These are phyloP conservation scores for Raphicerus campestris DNA, from an alignment of 2,113 vertebrate genomes.

Conservation along the genomic window DNA sequence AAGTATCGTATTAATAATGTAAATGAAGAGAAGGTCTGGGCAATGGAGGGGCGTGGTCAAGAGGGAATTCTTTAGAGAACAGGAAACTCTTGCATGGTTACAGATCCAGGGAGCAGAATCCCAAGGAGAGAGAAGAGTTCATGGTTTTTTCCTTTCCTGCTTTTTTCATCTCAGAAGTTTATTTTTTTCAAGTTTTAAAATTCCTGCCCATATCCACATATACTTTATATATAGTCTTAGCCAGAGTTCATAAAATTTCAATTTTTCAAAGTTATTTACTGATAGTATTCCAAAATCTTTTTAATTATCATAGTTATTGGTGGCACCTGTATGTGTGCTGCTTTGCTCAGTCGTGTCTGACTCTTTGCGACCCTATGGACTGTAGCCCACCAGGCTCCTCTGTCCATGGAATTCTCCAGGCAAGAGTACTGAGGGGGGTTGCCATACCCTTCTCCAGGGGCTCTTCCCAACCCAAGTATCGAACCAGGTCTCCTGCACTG, in stretches of 20 bases:
- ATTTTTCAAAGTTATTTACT: background rate
- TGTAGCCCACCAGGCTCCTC: background rate
- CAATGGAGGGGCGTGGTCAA: rapidly evolving
- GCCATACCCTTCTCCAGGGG: background rate
- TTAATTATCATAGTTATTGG: background rate
- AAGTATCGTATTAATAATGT: background rate
- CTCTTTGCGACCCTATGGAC: background rate
- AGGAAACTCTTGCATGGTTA: too few relatives aligned
- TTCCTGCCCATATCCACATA: background rate
- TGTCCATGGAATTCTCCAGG: background rate
- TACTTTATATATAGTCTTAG: background rate
- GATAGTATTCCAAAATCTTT: background rate
- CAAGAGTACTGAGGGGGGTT: background rate
- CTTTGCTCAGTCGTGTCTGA: background rate
- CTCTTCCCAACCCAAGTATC: background rate
- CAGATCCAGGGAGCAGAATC: background rate
- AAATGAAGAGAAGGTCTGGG: background rate
- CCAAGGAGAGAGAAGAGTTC: background rate
- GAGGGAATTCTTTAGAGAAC: background rate
- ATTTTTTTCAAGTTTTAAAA: background rate
- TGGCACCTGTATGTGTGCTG: background rate
- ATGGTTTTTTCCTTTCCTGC: background rate
- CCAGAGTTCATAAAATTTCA: background rate
- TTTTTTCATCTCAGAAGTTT: background rate
- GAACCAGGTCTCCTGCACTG: background rate